Base-by-base conservation (phyloP, 1,140 invertebrate species). In the Cherax destructor region DNA sequence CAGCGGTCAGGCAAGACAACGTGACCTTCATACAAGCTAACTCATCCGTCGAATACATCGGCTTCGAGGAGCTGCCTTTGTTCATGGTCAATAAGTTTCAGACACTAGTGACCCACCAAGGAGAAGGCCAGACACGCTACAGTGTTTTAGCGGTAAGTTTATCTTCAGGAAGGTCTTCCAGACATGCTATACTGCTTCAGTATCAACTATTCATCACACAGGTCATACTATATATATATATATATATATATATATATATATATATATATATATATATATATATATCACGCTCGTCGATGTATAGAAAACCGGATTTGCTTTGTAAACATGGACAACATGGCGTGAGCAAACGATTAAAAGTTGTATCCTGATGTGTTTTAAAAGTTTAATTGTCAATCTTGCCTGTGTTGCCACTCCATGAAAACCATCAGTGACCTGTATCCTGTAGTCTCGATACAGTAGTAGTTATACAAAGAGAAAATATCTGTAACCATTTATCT, bases 1-100 rank as follows among this genome's bases (percentile, higher is more conserved):
- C 85, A 21, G 49, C 61, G 9, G 91, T 92, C 0, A 59, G 91
- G 7, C 61, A 88, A 78, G 85, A 86, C 10, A 87, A 76, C n/a
- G 91, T 88, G 6, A 74, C 78, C 11, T 77, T 87, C 61, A 61
- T 56, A 4, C 30, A 24, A 1, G 80, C 83, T 4, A n/a, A 50
- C 21, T 78, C 85, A 1, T 21, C 24, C 18, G 84, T 56, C 47
- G 83, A 61, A 21, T 81, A 83, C 80, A 56, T n/a, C 16, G 56
- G 80, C 52, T 41, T 83, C 52, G 80, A 83, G 52, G 74, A 86
- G 52, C 72, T 86, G 7, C 69, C 84, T 7, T 24, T 76, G 59
- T 86, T 52, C 72, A 72, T 86, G 7, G 69, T 86, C 59, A 86
- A 47, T 21, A 85, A 85, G 16, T 85, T 83, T 18, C 7, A 56